A percentile compares a stretch with the other conserved stretches of the same genome.
Conservation (phyloP, 2,797 vertebrate species). For the Enteromius treurensis region DNA sequence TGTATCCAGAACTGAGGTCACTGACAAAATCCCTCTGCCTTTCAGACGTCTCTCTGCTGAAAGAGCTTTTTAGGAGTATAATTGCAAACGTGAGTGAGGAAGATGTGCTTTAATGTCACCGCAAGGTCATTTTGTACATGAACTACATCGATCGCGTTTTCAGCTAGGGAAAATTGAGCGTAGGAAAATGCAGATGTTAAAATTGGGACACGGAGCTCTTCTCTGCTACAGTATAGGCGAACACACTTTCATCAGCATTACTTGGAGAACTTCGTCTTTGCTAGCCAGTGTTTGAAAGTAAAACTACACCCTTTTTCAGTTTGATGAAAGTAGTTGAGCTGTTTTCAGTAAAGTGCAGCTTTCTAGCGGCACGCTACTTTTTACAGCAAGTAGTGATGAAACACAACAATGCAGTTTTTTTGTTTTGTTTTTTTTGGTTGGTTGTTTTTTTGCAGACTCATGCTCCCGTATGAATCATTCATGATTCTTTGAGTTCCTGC, state of each 20-base stretch:
- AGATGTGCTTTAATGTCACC: neutral
- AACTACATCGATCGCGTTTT: neutral
- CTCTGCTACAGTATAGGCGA: neutral
- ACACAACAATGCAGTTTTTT: neutral
- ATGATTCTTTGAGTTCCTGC: conserved; percentile 22
- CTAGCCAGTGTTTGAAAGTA: neutral
- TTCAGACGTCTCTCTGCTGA: conserved; percentile 6
- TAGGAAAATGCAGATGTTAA: neutral
- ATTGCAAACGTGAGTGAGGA: neutral
- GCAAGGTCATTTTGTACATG: neutral
- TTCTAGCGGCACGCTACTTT: neutral
- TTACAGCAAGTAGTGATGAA: neutral
- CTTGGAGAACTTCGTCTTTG: neutral
- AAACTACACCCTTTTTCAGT: neutral
- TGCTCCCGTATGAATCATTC: conserved; percentile 1
- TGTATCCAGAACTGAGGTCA: neutral
- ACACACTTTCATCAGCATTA: neutral
- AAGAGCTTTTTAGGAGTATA: conserved; percentile 5
- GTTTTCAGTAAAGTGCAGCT: neutral
- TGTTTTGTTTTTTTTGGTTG: neutral
- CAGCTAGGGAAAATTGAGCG: neutral
- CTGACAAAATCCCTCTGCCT: neutral
- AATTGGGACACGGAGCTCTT: neutral
- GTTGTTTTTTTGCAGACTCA: neutral
- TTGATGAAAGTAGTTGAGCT: neutral